Percentiles rank a stretch among this genome's conserved stretches.
These are phyloP conservation scores for Oxytorus armatus DNA, from an alignment of 2,888 invertebrate species.

Conservation along the genomic window DNA sequence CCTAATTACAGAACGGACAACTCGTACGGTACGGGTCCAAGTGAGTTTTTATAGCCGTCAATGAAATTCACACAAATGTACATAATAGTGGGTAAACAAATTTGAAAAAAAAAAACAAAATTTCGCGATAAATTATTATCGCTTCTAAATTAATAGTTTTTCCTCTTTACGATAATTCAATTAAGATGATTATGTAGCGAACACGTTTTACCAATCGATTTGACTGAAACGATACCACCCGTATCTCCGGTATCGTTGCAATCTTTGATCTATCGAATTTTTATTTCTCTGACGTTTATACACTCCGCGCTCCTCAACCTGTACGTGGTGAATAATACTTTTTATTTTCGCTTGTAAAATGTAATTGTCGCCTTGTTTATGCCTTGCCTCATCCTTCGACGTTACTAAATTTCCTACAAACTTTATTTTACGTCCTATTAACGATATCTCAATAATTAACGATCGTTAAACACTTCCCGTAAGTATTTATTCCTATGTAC, in stretches of 20 bases:
- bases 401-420: not conserved
- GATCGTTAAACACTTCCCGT: slow-evolving; percentile 18
- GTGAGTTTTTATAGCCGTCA: slow-evolving; percentile 78
- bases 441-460: slow-evolving; percentile 41
- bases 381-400: slow-evolving; percentile 2
- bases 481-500: slow-evolving; percentile 19
- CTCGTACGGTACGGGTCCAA: slow-evolving; percentile 76
- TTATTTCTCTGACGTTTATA: not conserved
- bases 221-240: not conserved
- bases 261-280: slow-evolving; percentile 17
- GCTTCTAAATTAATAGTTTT: slow-evolving; percentile 17
- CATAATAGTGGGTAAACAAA: too few relatives aligned
- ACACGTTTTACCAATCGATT: not conserved
- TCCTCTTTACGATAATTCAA: slow-evolving; percentile 9
- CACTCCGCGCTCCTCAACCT: not conserved
- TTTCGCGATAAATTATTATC: too few relatives aligned
- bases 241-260: not conserved
- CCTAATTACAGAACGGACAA: slow-evolving; percentile 73
- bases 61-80: too few relatives aligned
- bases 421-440: slow-evolving; percentile 21
- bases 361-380: not conserved
- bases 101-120: too few relatives aligned
- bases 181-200: not conserved
- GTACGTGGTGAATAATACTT: not conserved
- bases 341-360: not conserved